phyloP scores from a whole-genome alignment of 2,797 vertebrate species.

The Florisuga fusca region DNA sequence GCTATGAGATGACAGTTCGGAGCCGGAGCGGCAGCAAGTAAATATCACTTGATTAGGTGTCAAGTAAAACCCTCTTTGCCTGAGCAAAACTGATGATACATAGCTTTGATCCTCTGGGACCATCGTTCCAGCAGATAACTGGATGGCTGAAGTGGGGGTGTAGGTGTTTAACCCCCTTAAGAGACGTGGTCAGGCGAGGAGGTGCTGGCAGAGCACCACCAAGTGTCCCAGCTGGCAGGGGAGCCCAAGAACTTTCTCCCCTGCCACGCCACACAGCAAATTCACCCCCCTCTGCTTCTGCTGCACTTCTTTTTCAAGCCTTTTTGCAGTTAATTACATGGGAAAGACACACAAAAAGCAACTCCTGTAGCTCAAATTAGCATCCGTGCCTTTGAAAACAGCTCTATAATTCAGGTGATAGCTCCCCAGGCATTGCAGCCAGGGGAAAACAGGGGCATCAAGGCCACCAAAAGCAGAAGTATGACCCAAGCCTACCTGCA shows the following conservation, averaged over 20 bases:
- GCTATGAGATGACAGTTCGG: background rate
- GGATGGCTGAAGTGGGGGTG: background rate
- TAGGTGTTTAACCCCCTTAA: fast-evolving
- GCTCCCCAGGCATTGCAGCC: background rate
- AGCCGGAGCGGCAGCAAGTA: background rate
- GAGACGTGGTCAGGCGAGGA: background rate
- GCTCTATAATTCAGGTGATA: background rate
- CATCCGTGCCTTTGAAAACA: background rate
- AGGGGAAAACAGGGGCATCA: background rate
- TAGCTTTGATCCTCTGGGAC: background rate
- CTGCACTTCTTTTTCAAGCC: background rate
- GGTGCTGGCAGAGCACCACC: background rate
- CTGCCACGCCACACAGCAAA: background rate
- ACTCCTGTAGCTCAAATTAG: fast-evolving
- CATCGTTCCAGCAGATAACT: fast-evolving
- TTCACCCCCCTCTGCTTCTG: background rate
- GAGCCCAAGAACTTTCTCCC: background rate
- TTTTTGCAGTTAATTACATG: background rate
- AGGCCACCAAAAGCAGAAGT: background rate
- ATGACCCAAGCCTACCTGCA: background rate
- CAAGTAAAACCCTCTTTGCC: background rate
- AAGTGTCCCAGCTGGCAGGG: fast-evolving
- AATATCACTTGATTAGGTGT: conserved; percentile 34
- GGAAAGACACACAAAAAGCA: fast-evolving
- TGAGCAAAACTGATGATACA: background rate